Evolutionary conservation across 1,140 invertebrate genomes (phyloP).

Genomic region (Ostrea denselamellosa): DNA sequence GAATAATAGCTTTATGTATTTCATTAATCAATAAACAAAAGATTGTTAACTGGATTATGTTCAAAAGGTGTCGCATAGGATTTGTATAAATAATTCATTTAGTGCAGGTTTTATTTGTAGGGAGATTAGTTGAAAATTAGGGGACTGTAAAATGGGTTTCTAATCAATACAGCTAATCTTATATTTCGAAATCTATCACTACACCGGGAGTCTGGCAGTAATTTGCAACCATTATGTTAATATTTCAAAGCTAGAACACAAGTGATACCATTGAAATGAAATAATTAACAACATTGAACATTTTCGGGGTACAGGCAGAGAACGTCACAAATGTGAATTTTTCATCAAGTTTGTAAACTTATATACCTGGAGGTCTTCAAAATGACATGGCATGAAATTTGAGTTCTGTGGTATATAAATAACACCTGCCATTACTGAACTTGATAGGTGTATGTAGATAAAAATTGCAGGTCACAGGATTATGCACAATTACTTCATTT

Average conservation of each 20-base stretch:
- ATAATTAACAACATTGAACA: neutral
- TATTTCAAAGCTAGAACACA: conserved; percentile 1
- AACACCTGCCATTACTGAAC: neutral
- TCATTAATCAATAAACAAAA: conserved; percentile 17
- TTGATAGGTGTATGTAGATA: conserved; percentile 8
- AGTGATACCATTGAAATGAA: neutral
- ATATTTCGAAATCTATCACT: neutral
- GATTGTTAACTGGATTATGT: conserved; percentile 16
- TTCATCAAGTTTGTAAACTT: conserved; percentile 19
- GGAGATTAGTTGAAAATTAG: neutral
- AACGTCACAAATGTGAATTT: conserved; percentile 6
- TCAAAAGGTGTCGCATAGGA: neutral
- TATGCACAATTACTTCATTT: neutral
- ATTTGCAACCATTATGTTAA: conserved; percentile 6
- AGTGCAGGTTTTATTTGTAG: neutral
- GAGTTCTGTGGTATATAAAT: neutral
- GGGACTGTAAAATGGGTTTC: neutral
- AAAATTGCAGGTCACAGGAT: neutral
- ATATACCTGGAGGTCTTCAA: neutral
- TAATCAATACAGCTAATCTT: conserved; percentile 3
- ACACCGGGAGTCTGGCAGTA: neutral
- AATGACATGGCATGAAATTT: neutral
- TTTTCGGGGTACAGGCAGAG: neutral
- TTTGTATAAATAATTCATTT: conserved; percentile 26
- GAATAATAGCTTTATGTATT: conserved; percentile 17